These are phyloP conservation scores for Sycobia sp. DNA, from an alignment of 1,140 invertebrate genomes.

Conservation along the genomic window DNA sequence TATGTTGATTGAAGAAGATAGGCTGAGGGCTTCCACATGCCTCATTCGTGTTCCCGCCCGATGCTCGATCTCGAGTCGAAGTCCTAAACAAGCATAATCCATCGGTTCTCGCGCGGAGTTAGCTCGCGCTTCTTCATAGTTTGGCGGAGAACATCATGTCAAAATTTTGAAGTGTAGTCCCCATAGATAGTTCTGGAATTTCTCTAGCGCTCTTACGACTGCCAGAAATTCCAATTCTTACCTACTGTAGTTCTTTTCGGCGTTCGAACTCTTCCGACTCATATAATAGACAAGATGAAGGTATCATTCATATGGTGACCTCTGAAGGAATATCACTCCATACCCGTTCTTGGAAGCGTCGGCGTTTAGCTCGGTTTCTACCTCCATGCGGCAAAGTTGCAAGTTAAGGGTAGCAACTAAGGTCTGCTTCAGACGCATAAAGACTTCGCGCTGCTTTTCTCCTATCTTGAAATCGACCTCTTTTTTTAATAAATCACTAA, in stretches of 20 bases:
- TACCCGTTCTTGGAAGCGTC: not conserved
- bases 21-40: not conserved
- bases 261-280: no score
- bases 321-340: no score
- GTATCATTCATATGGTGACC: not conserved
- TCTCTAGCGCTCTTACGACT: not conserved
- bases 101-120: not conserved
- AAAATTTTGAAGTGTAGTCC: no score
- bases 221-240: not conserved
- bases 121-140: not conserved
- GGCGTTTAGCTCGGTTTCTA: no score
- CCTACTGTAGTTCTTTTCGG: no score
- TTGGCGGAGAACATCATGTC: not conserved
- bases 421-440: slow-evolving; percentile 8
- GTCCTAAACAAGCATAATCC: not conserved
- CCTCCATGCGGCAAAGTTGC: no score
- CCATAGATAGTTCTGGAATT: no score
- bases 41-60: not conserved
- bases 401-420: not conserved
- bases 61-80: not conserved
- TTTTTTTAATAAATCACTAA: slow-evolving; percentile 21
- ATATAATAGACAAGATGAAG: not conserved
- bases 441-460: not conserved
- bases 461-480: not conserved
- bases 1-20: not conserved